Conservation (phyloP, 2,797 vertebrate genomes). For the Karalla daura region DNA sequence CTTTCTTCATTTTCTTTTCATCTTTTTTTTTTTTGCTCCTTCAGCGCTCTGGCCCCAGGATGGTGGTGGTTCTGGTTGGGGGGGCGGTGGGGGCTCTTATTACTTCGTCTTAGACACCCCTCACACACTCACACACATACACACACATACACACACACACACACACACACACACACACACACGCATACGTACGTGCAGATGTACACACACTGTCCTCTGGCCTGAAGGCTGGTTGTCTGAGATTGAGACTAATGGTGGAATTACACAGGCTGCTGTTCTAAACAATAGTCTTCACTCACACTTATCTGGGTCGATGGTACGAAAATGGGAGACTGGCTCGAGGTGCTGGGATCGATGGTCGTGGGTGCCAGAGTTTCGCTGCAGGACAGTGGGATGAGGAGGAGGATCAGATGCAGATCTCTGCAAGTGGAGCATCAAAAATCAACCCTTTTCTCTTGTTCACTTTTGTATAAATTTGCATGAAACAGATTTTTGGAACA, state of each 20-base stretch:
- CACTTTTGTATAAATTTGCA: conserved; percentile 1
- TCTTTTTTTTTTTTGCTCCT: conserved; percentile 42
- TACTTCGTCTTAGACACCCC: conserved; percentile 57
- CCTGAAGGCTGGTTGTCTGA: conserved; percentile 61
- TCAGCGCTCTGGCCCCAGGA: conserved; percentile 48
- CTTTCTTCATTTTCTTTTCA: conserved; percentile 62
- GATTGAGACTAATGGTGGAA: conserved; percentile 80
- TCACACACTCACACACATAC: no score
- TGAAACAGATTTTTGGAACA: background rate
- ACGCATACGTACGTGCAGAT: no score
- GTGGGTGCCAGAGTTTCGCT: conserved; percentile 18
- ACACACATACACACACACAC: no score
- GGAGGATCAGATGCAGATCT: background rate
- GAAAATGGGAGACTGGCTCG: conserved; percentile 54
- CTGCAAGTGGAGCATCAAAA: conserved; percentile 5
- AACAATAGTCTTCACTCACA: conserved; percentile 76
- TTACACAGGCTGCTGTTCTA: conserved; percentile 72
- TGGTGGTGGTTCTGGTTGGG: no score
- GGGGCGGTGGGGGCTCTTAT: conserved; percentile 63
- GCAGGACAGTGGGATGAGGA: background rate
- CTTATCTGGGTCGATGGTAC: conserved; percentile 69
- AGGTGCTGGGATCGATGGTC: conserved; percentile 28
- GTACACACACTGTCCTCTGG: conserved; percentile 32
- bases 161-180: no score
- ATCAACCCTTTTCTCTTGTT: conserved; percentile 4